Evolutionary conservation across 1,140 invertebrate genomes (phyloP).

Genomic region (Neodiprion virginianus): DNA sequence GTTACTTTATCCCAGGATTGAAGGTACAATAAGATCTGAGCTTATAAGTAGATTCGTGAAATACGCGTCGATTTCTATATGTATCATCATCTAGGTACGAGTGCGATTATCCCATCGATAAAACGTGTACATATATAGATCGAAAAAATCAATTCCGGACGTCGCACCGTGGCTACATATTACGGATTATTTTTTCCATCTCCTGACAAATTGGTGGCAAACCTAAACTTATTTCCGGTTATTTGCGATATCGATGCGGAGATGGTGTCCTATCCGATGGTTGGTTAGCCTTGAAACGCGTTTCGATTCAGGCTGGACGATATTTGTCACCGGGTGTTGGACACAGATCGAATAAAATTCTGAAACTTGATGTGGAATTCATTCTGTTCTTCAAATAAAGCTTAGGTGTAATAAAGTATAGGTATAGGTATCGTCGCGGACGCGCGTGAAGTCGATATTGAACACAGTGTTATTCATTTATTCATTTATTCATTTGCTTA

Average conservation of each 20-base stretch:
- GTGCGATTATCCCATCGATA: too few species aligned
- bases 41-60: background rate
- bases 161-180: background rate
- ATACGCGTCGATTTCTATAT: background rate
- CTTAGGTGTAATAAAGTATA: too few species aligned
- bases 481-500: too few species aligned
- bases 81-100: too few species aligned
- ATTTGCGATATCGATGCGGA: background rate
- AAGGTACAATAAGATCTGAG: background rate
- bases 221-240: background rate
- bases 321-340: background rate
- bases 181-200: conserved; percentile 3
- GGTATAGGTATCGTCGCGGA: too few species aligned
- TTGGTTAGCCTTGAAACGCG: background rate
- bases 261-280: background rate
- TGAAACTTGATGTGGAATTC: too few species aligned
- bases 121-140: background rate
- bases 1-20: too few species aligned
- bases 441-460: too few species aligned
- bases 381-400: too few species aligned
- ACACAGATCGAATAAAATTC: background rate
- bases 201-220: conserved; percentile 5
- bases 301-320: background rate
- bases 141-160: background rate
- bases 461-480: too few species aligned